Evolutionary conservation across 2,797 vertebrate genomes (phyloP), one percentile per base, ranked within the genome.

Genomic region (Danio kyathit): DNA sequence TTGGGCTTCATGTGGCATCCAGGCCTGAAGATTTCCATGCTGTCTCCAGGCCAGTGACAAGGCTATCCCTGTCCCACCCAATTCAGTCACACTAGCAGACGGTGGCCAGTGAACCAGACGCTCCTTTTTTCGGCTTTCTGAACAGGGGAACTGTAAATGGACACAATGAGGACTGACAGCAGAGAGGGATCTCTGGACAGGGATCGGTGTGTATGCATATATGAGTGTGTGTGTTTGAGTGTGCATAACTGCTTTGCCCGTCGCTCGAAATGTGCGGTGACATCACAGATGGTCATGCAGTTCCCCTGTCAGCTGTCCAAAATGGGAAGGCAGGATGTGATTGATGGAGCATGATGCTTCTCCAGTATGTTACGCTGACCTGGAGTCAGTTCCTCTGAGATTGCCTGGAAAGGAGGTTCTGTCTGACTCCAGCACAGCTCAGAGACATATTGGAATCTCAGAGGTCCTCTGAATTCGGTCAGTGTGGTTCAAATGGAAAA

Each of bases 281-380:
- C 79, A 80, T 80, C 79, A 80, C 79, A 80, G 70, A 80, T 80
- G 79, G 79, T 70, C 70, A 66, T 74, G 79, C 79, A 74, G 79
- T 57, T 80, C 70, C 78, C 70, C 70, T 80, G 70, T 80, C 79
- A 80, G 79, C 70, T 66, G 79, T 80, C 79, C 79, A 74, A 73
- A 80, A 80, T 14, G 7, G 41, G 70, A 66, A 73, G 69, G 41
- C 79, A 64, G 51, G 41, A 74, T 66, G 61, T 80, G 70, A 80
- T 80, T 80, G 79, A 80, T 80, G 79, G 79, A 19, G 49, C 79
- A 80, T 80, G 79, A 80, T 80, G 79, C 79, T 74, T 80, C 60
- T 74, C 69, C 79, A 74, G 79, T 80, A 80, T 80, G 70, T 70
- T 80, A 41, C 70, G 40, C 70, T 74, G 79, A 80, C 79, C 70